These are phyloP conservation scores for Pecten maximus DNA, from an alignment of 2,888 invertebrate species.

Conservation along the genomic window DNA sequence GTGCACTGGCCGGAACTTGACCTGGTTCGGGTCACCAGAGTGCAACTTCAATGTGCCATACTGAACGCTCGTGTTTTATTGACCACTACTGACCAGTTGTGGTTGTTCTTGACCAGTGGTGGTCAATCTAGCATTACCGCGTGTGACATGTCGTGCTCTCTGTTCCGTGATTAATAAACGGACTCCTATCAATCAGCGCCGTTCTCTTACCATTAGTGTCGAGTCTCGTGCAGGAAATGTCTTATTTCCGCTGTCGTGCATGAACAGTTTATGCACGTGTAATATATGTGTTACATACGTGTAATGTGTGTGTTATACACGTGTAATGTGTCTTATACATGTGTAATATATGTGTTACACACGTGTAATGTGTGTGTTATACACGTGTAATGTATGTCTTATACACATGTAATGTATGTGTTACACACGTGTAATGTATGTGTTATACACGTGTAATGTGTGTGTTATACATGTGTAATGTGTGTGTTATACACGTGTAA, in stretches of 20 bases:
- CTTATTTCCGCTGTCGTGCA: neutral
- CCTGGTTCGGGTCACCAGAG: neutral
- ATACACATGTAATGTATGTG: no score
- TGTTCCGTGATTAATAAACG: neutral
- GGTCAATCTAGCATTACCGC: neutral
- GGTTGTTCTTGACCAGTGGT: neutral
- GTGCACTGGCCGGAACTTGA: slow-evolving; percentile 7
- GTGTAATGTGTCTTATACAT: no score
- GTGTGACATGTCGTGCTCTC: neutral
- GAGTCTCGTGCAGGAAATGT: neutral
- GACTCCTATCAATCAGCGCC: neutral
- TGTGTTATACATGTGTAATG: no score
- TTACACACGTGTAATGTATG: no score
- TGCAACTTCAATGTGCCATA: neutral
- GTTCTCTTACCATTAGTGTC: neutral
- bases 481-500: no score
- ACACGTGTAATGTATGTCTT: no score
- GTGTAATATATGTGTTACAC: no score
- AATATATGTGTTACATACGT: no score
- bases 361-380: no score
- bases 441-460: no score
- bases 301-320: no score
- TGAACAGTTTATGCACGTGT: no score
- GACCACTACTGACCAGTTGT: neutral
- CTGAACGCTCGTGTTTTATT: neutral